Percentiles rank a stretch among this genome's conserved stretches.
Evolutionary conservation across 2,888 invertebrate genomes (phyloP).

Genomic region (Sepioteuthis lessoniana): DNA sequence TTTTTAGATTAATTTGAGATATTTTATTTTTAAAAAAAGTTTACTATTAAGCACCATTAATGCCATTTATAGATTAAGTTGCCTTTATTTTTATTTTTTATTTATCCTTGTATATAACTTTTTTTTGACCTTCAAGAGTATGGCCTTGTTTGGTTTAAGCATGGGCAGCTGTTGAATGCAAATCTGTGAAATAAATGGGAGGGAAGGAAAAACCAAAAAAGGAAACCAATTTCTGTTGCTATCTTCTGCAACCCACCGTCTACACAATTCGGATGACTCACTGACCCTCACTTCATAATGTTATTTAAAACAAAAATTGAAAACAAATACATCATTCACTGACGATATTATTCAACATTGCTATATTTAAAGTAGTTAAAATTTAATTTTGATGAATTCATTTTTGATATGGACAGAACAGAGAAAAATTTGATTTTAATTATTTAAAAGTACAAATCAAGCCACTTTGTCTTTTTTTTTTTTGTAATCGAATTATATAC

Average conservation of each 20-base stretch:
- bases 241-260: not conserved
- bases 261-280: not conserved
- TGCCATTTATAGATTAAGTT: not conserved
- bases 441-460: not conserved
- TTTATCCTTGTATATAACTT: not conserved
- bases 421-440: no score
- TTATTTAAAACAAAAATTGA: no score
- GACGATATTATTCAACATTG: not conserved
- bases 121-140: not conserved
- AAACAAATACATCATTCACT: not conserved
- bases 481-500: not conserved
- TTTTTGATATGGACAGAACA: no score
- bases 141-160: not conserved
- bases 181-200: not conserved
- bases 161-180: not conserved
- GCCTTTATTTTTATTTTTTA: not conserved
- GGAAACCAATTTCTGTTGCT: not conserved
- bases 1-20: no score
- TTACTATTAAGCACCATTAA: no score
- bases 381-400: no score
- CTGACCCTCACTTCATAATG: not conserved
- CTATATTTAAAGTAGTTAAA: not conserved
- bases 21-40: not conserved
- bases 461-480: not conserved
- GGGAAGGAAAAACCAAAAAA: not conserved